phyloP scores from a whole-genome alignment of 2,113 vertebrate genomes.

The Gobiocypris rarus region DNA sequence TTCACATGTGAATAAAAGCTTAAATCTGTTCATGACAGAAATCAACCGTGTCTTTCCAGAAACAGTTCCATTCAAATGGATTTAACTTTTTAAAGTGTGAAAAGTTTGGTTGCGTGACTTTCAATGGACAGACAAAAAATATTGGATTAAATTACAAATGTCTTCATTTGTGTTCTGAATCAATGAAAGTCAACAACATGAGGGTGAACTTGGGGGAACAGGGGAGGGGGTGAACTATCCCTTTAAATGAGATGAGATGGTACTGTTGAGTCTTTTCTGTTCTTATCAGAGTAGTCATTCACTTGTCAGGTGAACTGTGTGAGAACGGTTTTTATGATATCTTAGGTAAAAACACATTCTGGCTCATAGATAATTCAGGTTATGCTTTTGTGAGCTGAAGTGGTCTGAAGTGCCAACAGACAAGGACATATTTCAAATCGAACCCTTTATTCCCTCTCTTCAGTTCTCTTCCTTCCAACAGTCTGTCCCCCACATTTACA shows the following conservation, averaged over 20 bases:
- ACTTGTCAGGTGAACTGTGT: conserved; percentile 14
- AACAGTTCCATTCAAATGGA: neutral
- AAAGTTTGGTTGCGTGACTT: neutral
- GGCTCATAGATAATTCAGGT: neutral
- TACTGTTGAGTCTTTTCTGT: conserved; percentile 5
- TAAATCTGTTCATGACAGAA: neutral
- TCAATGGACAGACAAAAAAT: neutral
- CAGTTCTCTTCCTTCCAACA: neutral
- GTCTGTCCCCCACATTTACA: conserved; percentile 9
- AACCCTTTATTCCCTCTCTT: conserved; percentile 5
- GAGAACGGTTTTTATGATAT: neutral
- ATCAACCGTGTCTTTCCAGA: neutral
- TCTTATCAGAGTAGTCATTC: conserved; percentile 28
- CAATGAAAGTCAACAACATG: neutral
- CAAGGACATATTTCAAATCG: conserved; percentile 14
- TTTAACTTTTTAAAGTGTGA: neutral
- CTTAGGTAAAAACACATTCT: conserved; percentile 6
- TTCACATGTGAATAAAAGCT: neutral
- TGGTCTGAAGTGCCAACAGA: conserved; percentile 6
- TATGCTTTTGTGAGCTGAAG: neutral
- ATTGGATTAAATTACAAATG: neutral
- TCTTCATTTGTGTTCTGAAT: neutral
- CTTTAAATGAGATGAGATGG: conserved; percentile 12
- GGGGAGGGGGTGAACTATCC: neutral
- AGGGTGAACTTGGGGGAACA: too few relatives aligned